phyloP scores from a whole-genome alignment of 2,888 invertebrate species.

The Drosophila nigritarsus region DNA sequence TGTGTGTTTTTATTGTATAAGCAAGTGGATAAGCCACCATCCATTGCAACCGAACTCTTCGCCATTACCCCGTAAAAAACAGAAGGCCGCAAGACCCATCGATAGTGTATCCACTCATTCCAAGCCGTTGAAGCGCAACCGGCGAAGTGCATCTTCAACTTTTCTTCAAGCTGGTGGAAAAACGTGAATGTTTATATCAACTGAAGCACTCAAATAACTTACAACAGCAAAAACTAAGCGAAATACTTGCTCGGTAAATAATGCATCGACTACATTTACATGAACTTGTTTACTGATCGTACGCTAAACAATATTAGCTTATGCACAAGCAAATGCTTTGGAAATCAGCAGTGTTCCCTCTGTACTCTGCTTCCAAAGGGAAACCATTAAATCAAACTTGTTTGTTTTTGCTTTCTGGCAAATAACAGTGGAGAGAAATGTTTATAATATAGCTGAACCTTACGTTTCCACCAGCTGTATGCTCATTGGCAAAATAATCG shows the following conservation, averaged over 20 bases:
- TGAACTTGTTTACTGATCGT: not conserved
- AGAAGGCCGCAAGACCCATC: conserved; percentile 27
- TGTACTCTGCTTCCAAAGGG: not conserved
- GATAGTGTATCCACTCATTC: conserved; percentile 64
- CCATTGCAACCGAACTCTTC: conserved; percentile 1
- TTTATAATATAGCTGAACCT: not conserved
- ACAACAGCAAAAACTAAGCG: conserved; percentile 24
- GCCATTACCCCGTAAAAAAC: conserved; percentile 1
- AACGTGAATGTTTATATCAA: conserved; percentile 43
- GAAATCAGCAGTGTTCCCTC: not conserved
- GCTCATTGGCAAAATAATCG: not conserved
- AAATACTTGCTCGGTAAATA: conserved; percentile 4
- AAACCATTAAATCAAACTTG: not conserved
- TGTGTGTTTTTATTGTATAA: conserved; percentile 3
- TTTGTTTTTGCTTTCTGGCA: not conserved
- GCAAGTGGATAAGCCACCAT: conserved; percentile 31
- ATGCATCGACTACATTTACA: conserved; percentile 8
- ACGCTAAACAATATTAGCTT: not conserved
- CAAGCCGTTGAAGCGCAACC: conserved; percentile 69
- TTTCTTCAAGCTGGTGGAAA: conserved; percentile 67
- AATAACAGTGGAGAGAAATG: not conserved
- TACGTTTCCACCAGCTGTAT: not conserved
- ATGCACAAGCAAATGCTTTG: not conserved
- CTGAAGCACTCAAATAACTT: conserved; percentile 25
- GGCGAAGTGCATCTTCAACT: conserved; percentile 68